Evolutionary conservation across 2,797 vertebrate genomes (phyloP).

Genomic region (Lemur catta): DNA sequence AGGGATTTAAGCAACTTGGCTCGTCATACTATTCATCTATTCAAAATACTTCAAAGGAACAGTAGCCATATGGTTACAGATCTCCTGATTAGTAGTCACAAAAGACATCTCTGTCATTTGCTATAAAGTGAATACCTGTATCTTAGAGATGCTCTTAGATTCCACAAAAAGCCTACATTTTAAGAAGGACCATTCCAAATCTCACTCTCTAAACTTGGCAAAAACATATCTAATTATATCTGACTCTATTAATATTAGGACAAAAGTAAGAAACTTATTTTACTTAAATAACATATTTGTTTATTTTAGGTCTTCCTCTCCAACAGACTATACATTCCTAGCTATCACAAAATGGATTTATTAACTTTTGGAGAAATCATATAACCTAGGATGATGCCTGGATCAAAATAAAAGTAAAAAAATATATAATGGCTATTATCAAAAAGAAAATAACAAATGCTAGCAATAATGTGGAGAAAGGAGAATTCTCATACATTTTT

Average conservation of each 20-base stretch:
- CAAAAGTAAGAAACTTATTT: not conserved
- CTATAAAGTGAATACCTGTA: not conserved
- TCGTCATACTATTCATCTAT: not conserved
- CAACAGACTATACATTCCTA: not conserved
- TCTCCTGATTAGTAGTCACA: not conserved
- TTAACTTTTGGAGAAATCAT: not conserved
- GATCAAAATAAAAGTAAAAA: not conserved
- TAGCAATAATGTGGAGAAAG: too few relatives aligned
- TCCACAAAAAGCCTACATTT: not conserved
- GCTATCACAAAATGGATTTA: not conserved
- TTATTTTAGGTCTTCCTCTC: not conserved
- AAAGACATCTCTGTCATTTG: not conserved
- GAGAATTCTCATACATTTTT: too few relatives aligned
- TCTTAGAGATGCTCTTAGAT: not conserved
- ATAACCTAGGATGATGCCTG: not conserved
- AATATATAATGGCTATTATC: too few relatives aligned
- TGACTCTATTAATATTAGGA: too few relatives aligned
- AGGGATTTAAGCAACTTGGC: not conserved
- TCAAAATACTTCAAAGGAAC: not conserved
- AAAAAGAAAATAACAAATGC: too few relatives aligned
- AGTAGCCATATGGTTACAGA: not conserved
- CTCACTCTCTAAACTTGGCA: not conserved
- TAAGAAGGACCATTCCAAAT: not conserved
- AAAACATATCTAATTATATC: not conserved
- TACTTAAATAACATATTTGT: not conserved